Evolutionary conservation across 2,113 vertebrate species (phyloP).

Genomic region (Zapornia atra): DNA sequence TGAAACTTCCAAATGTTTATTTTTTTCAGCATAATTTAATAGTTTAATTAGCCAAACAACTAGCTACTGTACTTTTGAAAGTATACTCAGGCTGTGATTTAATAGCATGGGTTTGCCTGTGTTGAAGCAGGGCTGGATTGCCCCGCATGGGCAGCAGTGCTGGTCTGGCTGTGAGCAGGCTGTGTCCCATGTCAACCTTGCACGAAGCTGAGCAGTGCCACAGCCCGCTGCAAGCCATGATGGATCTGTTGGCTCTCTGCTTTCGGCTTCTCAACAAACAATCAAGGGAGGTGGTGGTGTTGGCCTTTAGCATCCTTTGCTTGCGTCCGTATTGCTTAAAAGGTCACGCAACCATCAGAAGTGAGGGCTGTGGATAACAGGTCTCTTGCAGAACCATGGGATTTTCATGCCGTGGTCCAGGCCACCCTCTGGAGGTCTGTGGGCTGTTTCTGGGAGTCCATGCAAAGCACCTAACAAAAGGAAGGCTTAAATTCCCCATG

Average conservation of each 20-base stretch:
- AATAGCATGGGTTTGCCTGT: background rate
- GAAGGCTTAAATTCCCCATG: background rate
- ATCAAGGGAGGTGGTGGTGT: background rate
- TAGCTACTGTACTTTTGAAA: slow-evolving; percentile 19
- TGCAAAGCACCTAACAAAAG: background rate
- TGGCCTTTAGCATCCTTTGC: background rate
- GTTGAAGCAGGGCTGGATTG: background rate
- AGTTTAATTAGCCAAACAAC: slow-evolving; percentile 54
- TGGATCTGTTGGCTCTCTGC: background rate
- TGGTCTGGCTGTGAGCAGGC: rapidly evolving
- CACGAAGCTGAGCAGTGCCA: rapidly evolving
- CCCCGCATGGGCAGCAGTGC: rapidly evolving
- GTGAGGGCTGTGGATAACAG: background rate
- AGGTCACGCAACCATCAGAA: rapidly evolving
- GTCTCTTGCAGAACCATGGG: background rate
- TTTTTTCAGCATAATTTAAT: slow-evolving; percentile 60
- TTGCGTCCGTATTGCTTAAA: rapidly evolving
- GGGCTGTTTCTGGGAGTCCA: background rate
- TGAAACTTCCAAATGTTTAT: slow-evolving; percentile 59
- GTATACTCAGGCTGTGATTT: background rate
- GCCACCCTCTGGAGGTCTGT: background rate
- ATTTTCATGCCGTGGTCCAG: background rate
- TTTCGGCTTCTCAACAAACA: background rate
- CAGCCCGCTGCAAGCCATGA: rapidly evolving
- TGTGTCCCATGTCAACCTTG: rapidly evolving